Evolutionary conservation across 2,113 vertebrate genomes (phyloP), one percentile per base, ranked within the genome.

Genomic region (Recurvirostra avosetta): DNA sequence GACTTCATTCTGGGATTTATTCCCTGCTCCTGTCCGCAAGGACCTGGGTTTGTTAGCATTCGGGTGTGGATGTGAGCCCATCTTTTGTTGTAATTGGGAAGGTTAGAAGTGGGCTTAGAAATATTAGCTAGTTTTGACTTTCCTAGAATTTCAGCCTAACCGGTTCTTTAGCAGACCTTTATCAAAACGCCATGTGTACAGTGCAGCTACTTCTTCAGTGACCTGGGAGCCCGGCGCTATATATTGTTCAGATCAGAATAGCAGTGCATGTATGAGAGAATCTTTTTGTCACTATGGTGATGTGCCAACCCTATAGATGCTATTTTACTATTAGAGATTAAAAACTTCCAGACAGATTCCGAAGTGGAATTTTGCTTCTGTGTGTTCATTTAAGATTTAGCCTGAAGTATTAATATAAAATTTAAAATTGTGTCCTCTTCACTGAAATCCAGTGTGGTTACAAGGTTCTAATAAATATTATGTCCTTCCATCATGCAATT

Each of bases 391-490:
- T 97, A 97, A 97, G 97, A 96, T 96, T 98, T 97, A 97, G 86
- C 95, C 97, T n/a, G 20, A 97, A 96, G 83, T 98, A 97, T 98
- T 98, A 98, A 98, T 95, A 95, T 77, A 96, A 98, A 97, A 98
- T 98, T 97, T 97, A 97, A 98, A 98, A 98, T 96, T 85, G 97
- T 97, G 98, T 98, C 97, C 98, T 98, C 96, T 95, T 98, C 95
- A 59, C 97, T 98, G 97, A 97, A 97, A 95, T 96, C 96, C 91
- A 96, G 97, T 97, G 97, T 98, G 98, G 98, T 98, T 98, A 98
- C 97, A 98, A 98, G 97, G 97, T 98, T 98, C 98, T 98, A 98
- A 98, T 98, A 98, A 98, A 98, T 98, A 98, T 98, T 98, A 98
- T 98, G 98, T 98, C 98, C 98, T 98, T 97, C 98, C 97, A 97